phyloP scores from a whole-genome alignment of 2,797 vertebrate species.

The Carapus acus region DNA sequence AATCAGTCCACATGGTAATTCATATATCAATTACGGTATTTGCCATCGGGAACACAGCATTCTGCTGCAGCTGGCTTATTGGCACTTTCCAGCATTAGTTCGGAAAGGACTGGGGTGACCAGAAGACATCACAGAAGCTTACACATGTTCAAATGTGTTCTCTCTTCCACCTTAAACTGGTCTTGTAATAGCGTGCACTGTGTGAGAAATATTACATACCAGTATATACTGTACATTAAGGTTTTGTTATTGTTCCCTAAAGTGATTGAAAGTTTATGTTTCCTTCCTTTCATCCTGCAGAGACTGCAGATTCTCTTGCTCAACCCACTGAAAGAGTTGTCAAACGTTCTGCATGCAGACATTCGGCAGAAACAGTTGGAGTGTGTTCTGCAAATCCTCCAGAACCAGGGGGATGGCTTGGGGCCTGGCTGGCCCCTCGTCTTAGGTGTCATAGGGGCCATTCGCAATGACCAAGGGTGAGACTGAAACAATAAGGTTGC shows the following conservation, averaged over 20 bases:
- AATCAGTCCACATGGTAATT: too few species aligned
- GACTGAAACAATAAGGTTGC: conserved; percentile 20
- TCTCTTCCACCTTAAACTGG: too few species aligned
- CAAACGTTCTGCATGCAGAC: conserved; percentile 89
- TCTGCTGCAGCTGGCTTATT: too few species aligned
- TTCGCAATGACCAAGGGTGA: conserved; percentile 98
- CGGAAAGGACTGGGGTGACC: too few species aligned
- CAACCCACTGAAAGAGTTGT: conserved; percentile 93
- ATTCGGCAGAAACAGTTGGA: conserved; percentile 97
- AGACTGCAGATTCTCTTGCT: conserved; percentile 91
- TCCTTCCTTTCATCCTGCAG: conserved; percentile 61
- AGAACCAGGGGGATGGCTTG: conserved; percentile 94
- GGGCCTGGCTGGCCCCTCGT: conserved; percentile 97
- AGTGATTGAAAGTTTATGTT: neutral
- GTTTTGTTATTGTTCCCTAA: neutral
- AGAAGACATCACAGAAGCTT: too few species aligned
- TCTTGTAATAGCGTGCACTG: too few species aligned
- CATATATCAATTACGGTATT: too few species aligned
- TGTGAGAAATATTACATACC: too few species aligned
- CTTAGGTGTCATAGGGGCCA: conserved; percentile 95
- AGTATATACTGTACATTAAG: too few species aligned
- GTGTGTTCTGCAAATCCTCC: conserved; percentile 94
- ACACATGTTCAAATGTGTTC: too few species aligned
- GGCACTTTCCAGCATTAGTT: too few species aligned
- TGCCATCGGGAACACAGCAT: too few species aligned